These are phyloP conservation scores for Crotalus viridis DNA, from an alignment of 2,113 vertebrate species.

Conservation along the genomic window DNA sequence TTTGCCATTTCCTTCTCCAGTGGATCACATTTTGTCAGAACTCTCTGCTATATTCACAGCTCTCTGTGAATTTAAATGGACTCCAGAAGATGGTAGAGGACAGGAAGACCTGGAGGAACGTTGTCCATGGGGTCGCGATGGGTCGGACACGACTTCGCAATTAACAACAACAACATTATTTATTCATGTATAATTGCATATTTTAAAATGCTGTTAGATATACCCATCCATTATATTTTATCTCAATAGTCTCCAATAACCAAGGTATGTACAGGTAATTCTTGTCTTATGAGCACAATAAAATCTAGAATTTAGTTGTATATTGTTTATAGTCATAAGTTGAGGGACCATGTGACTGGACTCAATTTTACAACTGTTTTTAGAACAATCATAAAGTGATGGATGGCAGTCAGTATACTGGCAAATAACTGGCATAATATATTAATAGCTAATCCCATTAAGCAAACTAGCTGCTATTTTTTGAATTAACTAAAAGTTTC, in stretches of 20 bases:
- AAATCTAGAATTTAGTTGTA: not conserved
- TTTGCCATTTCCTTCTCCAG: no score
- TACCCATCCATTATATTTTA: not conserved
- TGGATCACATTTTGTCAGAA: no score
- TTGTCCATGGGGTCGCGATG: no score
- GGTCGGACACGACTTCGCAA: no score
- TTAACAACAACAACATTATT: no score
- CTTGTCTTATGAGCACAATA: not conserved
- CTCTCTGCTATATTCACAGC: no score
- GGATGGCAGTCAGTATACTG: not conserved
- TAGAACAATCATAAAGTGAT: not conserved
- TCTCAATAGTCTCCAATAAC: not conserved
- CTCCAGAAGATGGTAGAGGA: no score
- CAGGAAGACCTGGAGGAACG: no score
- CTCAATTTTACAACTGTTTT: no score
- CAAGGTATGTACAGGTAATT: not conserved
- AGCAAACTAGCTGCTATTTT: not conserved
- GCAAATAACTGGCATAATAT: not conserved
- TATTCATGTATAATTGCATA: slow-evolving; percentile 8
- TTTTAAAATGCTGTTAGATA: not conserved
- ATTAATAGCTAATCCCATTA: not conserved
- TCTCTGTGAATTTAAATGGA: no score
- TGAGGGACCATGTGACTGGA: no score
- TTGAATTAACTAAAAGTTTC: not conserved
- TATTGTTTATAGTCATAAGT: not conserved